Evolutionary conservation across 2,797 vertebrate species (phyloP).

Genomic region (Ctenochaetus hawaiiensis): DNA sequence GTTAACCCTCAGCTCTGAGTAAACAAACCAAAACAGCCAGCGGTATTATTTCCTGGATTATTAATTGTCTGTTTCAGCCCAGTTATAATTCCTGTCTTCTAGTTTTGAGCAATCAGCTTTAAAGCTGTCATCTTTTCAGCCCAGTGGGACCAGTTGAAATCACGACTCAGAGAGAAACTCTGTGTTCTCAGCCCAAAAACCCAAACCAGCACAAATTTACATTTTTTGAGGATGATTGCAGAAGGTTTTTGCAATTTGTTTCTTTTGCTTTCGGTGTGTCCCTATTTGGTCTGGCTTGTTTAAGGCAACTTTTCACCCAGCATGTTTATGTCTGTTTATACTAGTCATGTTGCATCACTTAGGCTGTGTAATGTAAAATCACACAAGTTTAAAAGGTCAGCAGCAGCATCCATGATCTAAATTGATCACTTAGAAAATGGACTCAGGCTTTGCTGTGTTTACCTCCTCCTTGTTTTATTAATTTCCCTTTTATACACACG

Average conservation of each 20-base stretch:
- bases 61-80: slow-evolving; percentile 32
- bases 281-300: not conserved
- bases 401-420: slow-evolving; percentile 2
- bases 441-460: not conserved
- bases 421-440: not conserved
- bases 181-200: not conserved
- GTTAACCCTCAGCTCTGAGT: slow-evolving; percentile 26
- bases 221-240: not conserved
- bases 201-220: not conserved
- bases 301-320: not conserved
- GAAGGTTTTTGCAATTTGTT: not conserved
- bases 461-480: not conserved
- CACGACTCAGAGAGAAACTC: not conserved
- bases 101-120: slow-evolving; percentile 37
- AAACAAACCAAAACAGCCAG: slow-evolving; percentile 31
- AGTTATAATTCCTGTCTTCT: slow-evolving; percentile 19
- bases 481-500: not conserved
- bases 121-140: slow-evolving; percentile 3
- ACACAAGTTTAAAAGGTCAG: slow-evolving; percentile 50
- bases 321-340: slow-evolving; percentile 21
- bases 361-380: slow-evolving; percentile 24
- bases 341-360: slow-evolving; percentile 27
- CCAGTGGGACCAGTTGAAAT: slow-evolving; percentile 12
- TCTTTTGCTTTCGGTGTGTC: not conserved
- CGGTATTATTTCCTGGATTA: not conserved